Evolutionary conservation across 2,113 vertebrate genomes (phyloP).

Genomic region (Pelodiscus sinensis): DNA sequence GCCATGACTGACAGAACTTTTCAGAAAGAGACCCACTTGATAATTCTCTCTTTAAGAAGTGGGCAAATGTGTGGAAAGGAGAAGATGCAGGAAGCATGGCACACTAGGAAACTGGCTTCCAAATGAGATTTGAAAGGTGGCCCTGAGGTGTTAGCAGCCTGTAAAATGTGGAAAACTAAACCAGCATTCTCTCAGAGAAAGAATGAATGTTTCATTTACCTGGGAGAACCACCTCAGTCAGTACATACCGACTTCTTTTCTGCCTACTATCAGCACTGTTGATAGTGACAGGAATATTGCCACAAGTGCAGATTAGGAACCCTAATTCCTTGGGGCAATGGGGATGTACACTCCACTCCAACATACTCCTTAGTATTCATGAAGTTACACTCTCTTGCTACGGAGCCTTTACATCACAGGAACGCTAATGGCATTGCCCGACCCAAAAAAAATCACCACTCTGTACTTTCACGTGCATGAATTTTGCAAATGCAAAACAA

Average conservation of each 20-base stretch:
- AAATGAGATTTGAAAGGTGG: neutral
- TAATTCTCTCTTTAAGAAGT: neutral
- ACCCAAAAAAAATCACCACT: constrained; percentile 1
- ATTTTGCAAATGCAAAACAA: constrained; percentile 6
- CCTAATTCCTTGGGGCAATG: neutral
- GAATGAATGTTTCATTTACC: neutral
- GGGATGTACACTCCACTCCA: fast-evolving
- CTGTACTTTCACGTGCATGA: constrained; percentile 24
- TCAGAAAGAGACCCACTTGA: constrained; percentile 38
- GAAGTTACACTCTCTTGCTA: neutral
- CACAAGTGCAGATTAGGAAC: neutral
- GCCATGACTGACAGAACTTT: constrained; percentile 43
- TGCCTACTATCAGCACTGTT: neutral
- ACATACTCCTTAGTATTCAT: neutral
- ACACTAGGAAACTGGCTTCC: neutral
- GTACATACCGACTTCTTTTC: neutral
- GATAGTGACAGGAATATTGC: neutral
- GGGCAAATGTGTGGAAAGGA: constrained; percentile 24
- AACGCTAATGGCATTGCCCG: neutral
- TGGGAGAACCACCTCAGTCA: neutral
- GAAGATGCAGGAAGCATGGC: neutral
- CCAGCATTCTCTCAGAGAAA: neutral
- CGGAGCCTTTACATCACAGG: constrained; percentile 4
- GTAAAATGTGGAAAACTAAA: constrained; percentile 10
- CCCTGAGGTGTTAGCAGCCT: constrained; percentile 34